Evolutionary conservation across 2,888 invertebrate species (phyloP).

Genomic region (Endomychus coccineus): DNA sequence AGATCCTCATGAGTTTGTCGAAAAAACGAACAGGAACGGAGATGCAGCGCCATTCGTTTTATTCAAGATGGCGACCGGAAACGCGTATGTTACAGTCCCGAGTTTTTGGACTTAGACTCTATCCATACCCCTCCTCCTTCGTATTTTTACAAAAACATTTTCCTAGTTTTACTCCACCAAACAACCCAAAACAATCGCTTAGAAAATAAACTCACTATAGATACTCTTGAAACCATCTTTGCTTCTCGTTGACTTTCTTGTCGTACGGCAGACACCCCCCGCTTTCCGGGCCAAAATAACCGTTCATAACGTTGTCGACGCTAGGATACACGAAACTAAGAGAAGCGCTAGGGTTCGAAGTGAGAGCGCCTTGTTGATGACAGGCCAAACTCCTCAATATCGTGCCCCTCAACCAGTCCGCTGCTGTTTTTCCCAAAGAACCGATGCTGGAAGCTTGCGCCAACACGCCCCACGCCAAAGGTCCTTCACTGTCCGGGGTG

Average conservation of each 20-base stretch:
- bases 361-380: constrained; percentile 49
- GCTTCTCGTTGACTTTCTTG: constrained; percentile 65
- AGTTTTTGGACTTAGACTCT: too few relatives aligned
- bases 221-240: constrained; percentile 70
- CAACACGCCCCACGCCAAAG: constrained; percentile 49
- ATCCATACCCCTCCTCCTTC: too few relatives aligned
- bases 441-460: constrained; percentile 92
- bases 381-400: constrained; percentile 57
- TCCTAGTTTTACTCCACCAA: too few relatives aligned
- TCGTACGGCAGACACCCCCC: constrained; percentile 85
- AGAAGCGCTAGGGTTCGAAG: constrained; percentile 50
- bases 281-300: constrained; percentile 77
- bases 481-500: constrained; percentile 37
- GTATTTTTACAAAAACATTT: too few relatives aligned
- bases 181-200: neutral
- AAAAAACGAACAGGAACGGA: too few relatives aligned
- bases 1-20: too few relatives aligned
- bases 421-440: constrained; percentile 63
- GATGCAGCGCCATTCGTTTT: too few relatives aligned
- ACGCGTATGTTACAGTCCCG: too few relatives aligned
- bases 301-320: constrained; percentile 73
- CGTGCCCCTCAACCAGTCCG: constrained; percentile 70
- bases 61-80: too few relatives aligned
- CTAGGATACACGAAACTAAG: constrained; percentile 64
- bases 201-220: constrained; percentile 72